phyloP scores from a whole-genome alignment of 1,140 invertebrate species.

The Heliconius himera region DNA sequence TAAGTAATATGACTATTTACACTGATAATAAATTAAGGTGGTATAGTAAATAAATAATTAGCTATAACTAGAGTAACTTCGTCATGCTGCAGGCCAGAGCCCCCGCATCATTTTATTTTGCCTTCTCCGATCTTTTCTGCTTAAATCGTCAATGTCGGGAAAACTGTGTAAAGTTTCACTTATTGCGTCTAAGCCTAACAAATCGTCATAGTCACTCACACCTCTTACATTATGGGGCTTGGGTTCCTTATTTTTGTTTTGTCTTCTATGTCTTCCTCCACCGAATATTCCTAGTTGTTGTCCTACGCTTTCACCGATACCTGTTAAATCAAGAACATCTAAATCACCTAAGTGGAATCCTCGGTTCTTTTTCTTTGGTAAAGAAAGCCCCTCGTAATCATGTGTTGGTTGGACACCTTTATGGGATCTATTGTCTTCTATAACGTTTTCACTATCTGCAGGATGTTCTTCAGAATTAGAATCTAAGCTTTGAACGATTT shows the following conservation, averaged over 20 bases:
- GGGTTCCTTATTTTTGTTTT: conserved; percentile 61
- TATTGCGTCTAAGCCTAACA: conserved; percentile 56
- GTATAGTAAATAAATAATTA: conserved; percentile 64
- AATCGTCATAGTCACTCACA: conserved; percentile 61
- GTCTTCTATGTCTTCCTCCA: conserved; percentile 63
- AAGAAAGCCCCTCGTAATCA: conserved; percentile 51
- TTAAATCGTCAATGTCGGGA: conserved; percentile 56
- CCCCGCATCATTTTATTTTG: conserved; percentile 81
- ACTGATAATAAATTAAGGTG: conserved; percentile 61
- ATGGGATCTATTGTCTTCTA: conserved; percentile 57
- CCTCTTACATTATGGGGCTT: conserved; percentile 53
- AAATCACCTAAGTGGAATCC: conserved; percentile 68
- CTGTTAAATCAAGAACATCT: conserved; percentile 68
- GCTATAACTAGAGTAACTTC: conserved; percentile 47
- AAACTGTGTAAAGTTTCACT: conserved; percentile 56
- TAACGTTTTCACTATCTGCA: conserved; percentile 47
- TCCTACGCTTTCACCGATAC: conserved; percentile 74
- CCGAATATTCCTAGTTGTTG: conserved; percentile 74
- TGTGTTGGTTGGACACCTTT: conserved; percentile 34
- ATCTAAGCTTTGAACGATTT: conserved; percentile 69
- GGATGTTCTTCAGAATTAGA: conserved; percentile 61
- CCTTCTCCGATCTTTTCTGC: conserved; percentile 69
- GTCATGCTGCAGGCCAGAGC: conserved; percentile 62
- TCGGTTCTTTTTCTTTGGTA: conserved; percentile 65
- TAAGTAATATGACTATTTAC: conserved; percentile 69